Conservation (phyloP, 2,113 vertebrate genomes). For the Hirundichthys speculiger region DNA sequence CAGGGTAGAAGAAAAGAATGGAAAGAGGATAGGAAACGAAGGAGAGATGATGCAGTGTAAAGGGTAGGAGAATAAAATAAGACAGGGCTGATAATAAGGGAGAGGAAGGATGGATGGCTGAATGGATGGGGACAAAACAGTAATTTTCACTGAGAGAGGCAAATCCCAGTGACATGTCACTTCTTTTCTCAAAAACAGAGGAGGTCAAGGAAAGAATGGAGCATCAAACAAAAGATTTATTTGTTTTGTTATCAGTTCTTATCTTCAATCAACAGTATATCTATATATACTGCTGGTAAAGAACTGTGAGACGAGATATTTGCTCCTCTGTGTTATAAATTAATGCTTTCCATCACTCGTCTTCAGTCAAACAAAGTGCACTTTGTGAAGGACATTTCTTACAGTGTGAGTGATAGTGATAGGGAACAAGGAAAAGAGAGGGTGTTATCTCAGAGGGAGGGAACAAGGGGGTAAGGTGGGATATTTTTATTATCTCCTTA, state of each 20-base stretch:
- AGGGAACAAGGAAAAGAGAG: constrained; percentile 23
- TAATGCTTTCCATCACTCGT: constrained; percentile 18
- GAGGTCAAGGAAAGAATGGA: constrained; percentile 15
- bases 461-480: constrained; percentile 49
- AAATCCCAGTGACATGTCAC: constrained; percentile 24
- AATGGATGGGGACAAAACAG: constrained; percentile 11
- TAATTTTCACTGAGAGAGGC: constrained; percentile 8
- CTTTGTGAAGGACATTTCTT: constrained; percentile 34
- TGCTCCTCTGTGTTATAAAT: background rate
- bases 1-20: constrained; percentile 19
- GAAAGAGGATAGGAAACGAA: constrained; percentile 3
- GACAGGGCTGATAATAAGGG: constrained; percentile 16
- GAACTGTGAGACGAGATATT: background rate
- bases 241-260: background rate
- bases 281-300: background rate
- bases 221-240: constrained; percentile 4
- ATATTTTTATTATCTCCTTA: constrained; percentile 68
- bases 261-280: constrained; percentile 6
- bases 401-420: constrained; percentile 27
- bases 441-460: constrained; percentile 50
- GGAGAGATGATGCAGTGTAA: background rate
- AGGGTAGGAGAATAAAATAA: constrained; percentile 11
- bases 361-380: constrained; percentile 17
- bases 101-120: background rate
- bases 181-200: constrained; percentile 15